Evolutionary conservation across 2,797 vertebrate species (phyloP).

Genomic region (Macropodus opercularis): DNA sequence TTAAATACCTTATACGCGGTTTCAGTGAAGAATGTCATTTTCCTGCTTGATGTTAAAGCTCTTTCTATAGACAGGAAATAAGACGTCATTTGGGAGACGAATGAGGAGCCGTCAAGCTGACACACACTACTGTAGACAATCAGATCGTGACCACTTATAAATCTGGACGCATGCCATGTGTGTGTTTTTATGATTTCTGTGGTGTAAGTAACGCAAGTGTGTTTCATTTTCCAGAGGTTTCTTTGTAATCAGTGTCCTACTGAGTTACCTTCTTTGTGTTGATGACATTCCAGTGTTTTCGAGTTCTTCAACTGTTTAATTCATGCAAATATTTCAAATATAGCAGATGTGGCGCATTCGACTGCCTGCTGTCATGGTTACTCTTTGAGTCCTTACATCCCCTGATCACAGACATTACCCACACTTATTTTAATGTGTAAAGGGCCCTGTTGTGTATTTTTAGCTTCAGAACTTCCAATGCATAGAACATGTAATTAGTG

Average conservation of each 20-base stretch:
- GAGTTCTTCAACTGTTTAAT: neutral
- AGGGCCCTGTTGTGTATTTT: neutral
- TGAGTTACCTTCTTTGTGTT: neutral
- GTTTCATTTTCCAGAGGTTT: neutral
- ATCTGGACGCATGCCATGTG: neutral
- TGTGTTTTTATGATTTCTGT: constrained; percentile 5
- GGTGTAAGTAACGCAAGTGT: constrained; percentile 1
- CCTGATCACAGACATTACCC: neutral
- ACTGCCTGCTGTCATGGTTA: neutral
- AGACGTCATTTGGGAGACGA: constrained; percentile 6
- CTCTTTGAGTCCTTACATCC: neutral
- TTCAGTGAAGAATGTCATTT: constrained; percentile 41
- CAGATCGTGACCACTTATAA: constrained; percentile 1
- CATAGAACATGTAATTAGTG: neutral
- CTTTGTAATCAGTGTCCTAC: neutral
- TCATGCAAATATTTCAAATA: neutral
- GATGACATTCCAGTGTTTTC: neutral
- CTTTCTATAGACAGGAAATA: constrained; percentile 15
- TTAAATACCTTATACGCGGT: constrained; percentile 42
- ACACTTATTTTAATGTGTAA: neutral
- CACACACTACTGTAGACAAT: neutral
- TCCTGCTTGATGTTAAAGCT: constrained; percentile 7
- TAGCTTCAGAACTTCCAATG: constrained; percentile 2
- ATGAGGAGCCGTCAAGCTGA: constrained; percentile 7
- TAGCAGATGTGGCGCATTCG: too few relatives aligned